phyloP scores from a whole-genome alignment of 92 coral and sea anemone genomes.

The Paragorgia papillata region DNA sequence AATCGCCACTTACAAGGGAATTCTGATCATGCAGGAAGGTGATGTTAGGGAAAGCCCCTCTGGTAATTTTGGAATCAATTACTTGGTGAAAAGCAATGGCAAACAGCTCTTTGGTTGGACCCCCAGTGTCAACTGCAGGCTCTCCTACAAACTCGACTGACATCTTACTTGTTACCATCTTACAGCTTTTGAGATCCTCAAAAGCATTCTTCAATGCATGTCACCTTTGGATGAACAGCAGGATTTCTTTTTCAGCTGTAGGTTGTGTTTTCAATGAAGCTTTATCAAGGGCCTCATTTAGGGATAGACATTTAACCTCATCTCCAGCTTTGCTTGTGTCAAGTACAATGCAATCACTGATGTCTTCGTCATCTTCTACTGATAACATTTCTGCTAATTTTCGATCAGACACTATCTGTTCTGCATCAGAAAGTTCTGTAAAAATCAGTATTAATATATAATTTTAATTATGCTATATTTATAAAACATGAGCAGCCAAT shows the following conservation, averaged over 20 bases:
- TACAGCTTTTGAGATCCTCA: slow-evolving; percentile 15
- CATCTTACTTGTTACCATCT: slow-evolving; percentile 13
- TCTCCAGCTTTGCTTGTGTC: background rate
- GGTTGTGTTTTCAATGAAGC: slow-evolving; percentile 24
- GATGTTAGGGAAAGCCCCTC: slow-evolving; percentile 54
- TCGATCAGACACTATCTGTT: background rate
- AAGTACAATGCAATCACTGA: background rate
- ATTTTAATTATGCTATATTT: no score
- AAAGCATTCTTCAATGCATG: slow-evolving; percentile 47
- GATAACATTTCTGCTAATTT: slow-evolving; percentile 9
- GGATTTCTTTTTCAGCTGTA: slow-evolving; percentile 20
- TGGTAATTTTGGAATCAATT: slow-evolving; percentile 32
- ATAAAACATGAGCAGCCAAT: no score
- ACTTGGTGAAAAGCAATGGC: slow-evolving; percentile 40
- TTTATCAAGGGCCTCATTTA: background rate
- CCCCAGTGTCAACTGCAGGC: slow-evolving; percentile 52
- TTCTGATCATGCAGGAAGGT: slow-evolving; percentile 62
- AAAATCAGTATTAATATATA: no score
- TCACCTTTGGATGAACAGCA: slow-evolving; percentile 31
- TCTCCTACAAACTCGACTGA: slow-evolving; percentile 45
- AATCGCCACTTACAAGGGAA: slow-evolving; percentile 48
- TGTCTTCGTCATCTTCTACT: background rate
- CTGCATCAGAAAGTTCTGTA: background rate
- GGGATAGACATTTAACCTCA: background rate
- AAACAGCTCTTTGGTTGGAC: slow-evolving; percentile 46